These are phyloP conservation scores for Harpalus rubripes DNA, from an alignment of 2,888 invertebrate genomes.

Conservation along the genomic window DNA sequence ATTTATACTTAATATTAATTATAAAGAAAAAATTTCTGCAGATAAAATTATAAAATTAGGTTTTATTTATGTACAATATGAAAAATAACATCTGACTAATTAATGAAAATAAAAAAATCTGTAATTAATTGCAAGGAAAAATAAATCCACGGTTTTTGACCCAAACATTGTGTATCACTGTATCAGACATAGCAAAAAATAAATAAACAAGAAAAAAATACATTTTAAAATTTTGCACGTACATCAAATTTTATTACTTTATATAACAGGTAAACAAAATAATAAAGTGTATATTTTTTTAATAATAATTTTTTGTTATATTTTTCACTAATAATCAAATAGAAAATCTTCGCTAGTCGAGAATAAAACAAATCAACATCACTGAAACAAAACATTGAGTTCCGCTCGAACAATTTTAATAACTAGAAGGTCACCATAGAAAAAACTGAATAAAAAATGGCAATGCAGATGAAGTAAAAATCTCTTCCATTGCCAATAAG, in stretches of 20 bases:
- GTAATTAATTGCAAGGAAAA: not conserved
- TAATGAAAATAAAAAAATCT: not conserved
- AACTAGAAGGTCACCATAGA: conserved; percentile 47
- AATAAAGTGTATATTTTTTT: not conserved
- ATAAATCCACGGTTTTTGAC: not conserved
- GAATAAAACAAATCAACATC: conserved; percentile 31
- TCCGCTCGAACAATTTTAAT: conserved; percentile 19
- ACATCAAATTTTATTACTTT: not conserved
- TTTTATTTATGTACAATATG: not conserved
- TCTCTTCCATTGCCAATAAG: conserved; percentile 40
- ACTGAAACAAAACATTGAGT: conserved; percentile 32
- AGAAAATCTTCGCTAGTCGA: conserved; percentile 1
- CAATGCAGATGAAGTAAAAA: conserved; percentile 34
- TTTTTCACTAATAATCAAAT: not conserved
- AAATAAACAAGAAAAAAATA: not conserved
- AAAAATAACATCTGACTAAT: not conserved
- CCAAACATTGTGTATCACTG: not conserved
- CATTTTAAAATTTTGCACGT: not conserved
- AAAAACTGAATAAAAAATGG: conserved; percentile 40
- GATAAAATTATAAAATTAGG: not conserved
- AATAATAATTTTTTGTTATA: not conserved
- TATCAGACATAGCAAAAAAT: not conserved
- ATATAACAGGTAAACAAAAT: not conserved
- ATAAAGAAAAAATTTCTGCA: no score
- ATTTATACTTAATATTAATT: no score